Evolutionary conservation across 2,797 vertebrate genomes (phyloP), one percentile per base, ranked within the genome.

Genomic region (Microctenopoma stevenorrisi): DNA sequence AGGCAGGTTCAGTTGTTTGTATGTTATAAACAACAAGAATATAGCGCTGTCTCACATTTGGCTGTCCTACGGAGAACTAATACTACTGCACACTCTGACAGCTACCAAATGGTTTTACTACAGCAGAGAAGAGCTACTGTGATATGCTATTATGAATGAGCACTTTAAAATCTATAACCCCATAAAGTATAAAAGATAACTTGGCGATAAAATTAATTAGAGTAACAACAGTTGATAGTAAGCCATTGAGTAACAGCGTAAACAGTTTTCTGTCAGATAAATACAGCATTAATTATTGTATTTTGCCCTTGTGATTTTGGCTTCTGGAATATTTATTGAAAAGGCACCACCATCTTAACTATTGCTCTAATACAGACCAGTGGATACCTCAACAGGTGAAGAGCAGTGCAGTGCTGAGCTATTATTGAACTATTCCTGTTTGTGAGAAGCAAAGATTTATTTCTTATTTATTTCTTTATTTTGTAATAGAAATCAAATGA

Each of bases 401-500:
- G 12, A 46, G 22, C 8, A 12, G 14, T 18, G 13, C 18, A 9
- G 11, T 38, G 37, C 37, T 40, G 40, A 52, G 8, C 9, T 38
- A 38, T 38, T 10, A 38, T 13, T 51, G 22, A 13, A 28, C 26
- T 55, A n/a, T 25, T 0, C 0, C 4, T 25, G 13, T 13, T 42
- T 13, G 40, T 12, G 40, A 5, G 4, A 42, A 42, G 40, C 40
- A 5, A 13, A 22, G 1, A 22, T 22, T 22, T 22, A 22, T 22
- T 22, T 22, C 22, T 22, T 22, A 22, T 22, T 22, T 22, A 22
- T 22, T 22, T 2, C 1, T 22, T 22, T 22, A 64, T 58, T 84
- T 72, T 71, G 11, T 59, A 30, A 51, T 64, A 76, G 6, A 55
- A 70, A 47, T 69, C 0, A 25, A 48, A 47, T 46, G 40, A 52